A percentile compares a stretch with the other conserved stretches of the same genome.
Conservation (phyloP, 37 sponge, comb jelly and placozoan genomes). For the Sycon ciliatum region DNA sequence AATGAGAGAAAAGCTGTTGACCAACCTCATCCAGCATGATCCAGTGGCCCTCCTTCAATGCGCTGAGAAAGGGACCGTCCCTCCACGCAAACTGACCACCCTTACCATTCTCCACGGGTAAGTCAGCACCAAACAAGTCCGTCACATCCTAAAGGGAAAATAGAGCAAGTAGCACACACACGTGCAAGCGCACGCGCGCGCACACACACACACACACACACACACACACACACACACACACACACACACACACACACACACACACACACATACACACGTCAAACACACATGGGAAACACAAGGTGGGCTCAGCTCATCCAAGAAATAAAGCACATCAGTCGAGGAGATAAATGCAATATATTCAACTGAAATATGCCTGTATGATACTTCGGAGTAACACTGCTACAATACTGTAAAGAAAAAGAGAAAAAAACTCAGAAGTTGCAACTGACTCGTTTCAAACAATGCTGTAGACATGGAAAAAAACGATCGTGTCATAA, state of each 20-base stretch:
- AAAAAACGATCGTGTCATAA: too few relatives aligned
- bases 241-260: neutral
- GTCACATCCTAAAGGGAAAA: constrained; percentile 59
- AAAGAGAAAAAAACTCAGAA: too few relatives aligned
- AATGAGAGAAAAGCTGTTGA: neutral
- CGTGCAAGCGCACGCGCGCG: too few relatives aligned
- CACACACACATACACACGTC: neutral
- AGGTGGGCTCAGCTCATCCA: neutral
- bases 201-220: neutral
- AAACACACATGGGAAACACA: neutral
- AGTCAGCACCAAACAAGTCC: constrained; percentile 93
- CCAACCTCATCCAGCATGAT: constrained; percentile 83
- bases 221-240: neutral
- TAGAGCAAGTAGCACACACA: neutral
- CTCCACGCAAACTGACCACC: constrained; percentile 77
- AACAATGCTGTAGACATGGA: too few relatives aligned
- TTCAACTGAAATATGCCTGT: too few relatives aligned
- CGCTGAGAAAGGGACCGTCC: constrained; percentile 89
- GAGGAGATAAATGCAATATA: too few relatives aligned
- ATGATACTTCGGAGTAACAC: too few relatives aligned
- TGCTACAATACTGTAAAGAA: too few relatives aligned
- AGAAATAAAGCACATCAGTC: neutral
- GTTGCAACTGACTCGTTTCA: too few relatives aligned
- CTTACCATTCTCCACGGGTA: constrained; percentile 71
- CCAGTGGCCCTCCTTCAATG: constrained; percentile 84